Evolutionary conservation across 1,140 invertebrate genomes (phyloP), one percentile per base, ranked within the genome.

Genomic region (Drepana arcuata): DNA sequence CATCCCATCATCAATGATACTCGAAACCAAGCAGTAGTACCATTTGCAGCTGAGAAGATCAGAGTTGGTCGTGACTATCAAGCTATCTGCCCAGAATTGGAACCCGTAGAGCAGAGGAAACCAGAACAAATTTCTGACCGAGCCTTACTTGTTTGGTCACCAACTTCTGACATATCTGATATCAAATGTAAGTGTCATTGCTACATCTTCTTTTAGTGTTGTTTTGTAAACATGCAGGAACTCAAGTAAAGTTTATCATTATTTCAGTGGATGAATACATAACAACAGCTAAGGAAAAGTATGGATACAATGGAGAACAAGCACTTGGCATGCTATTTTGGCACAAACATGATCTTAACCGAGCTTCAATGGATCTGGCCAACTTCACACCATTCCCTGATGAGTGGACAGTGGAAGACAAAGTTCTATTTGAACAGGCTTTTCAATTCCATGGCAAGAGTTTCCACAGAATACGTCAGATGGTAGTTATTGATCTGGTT

Each of bases 371-470:
- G 62, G 96, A 99, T 74, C 86, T 99, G 41, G 93, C 95, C 7
- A 99, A 99, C 83, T 99, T 98, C 65, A 97, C 95, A 36, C 97
- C 97, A 1, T 97, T 97, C 65, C 96, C 96, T 14, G 96, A 99
- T 85, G 96, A 99, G 64, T 99, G 97, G 97, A 96, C 96, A 9
- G 93, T 96, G 2, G 97, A 99, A 83, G 97, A 99, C 66, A 98
- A 98, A 87, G 95, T 98, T 28, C 82, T 98, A 11, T 99, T 99
- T 86, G 96, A 99, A 72, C 96, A 98, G 79, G 97, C 96, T 14
- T 99, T 97, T 77, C 95, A 97, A 66, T 99, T 98, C 77, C 95
- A 99, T 87, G 96, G 96, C 15, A 99, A 99, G 87, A 96, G 93
- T 80, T 99, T 99, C 85, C 94, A 97, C 72, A 89, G 95, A 69